A percentile compares a stretch with the other conserved stretches of the same genome.
Conservation (phyloP, 1,140 invertebrate genomes). For the Danaus melanippus region DNA sequence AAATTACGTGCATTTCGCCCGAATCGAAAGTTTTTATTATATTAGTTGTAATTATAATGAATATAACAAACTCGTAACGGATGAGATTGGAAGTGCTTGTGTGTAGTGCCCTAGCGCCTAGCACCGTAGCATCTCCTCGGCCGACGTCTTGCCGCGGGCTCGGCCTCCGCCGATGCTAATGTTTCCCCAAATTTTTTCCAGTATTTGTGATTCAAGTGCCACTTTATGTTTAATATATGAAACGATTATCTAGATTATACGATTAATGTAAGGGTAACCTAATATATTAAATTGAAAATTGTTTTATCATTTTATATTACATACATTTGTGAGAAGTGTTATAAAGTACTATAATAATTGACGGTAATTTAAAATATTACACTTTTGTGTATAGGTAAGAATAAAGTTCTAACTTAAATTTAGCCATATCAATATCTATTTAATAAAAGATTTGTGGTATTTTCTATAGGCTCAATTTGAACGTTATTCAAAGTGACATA, state of each 20-base stretch:
- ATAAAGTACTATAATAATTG: slow-evolving; percentile 67
- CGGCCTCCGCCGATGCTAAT: slow-evolving; percentile 46
- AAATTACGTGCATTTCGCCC: slow-evolving; percentile 65
- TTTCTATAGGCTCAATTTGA: slow-evolving; percentile 73
- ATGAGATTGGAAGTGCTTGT: slow-evolving; percentile 72
- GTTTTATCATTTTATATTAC: slow-evolving; percentile 75
- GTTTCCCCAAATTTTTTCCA: slow-evolving; percentile 74
- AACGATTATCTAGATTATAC: slow-evolving; percentile 74
- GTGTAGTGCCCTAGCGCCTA: slow-evolving; percentile 58
- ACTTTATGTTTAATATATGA: slow-evolving; percentile 75
- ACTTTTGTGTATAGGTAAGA: slow-evolving; percentile 72
- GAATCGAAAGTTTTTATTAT: slow-evolving; percentile 59
- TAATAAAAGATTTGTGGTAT: slow-evolving; percentile 72
- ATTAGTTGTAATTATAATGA: slow-evolving; percentile 64
- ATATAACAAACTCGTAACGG: slow-evolving; percentile 57
- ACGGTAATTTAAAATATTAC: slow-evolving; percentile 70
- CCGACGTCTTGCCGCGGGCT: slow-evolving; percentile 18
- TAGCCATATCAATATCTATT: slow-evolving; percentile 74
- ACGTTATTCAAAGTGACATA: slow-evolving; percentile 72
- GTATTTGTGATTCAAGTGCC: slow-evolving; percentile 75
- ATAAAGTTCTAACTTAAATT: slow-evolving; percentile 73
- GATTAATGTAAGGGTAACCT: slow-evolving; percentile 73
- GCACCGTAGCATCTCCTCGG: slow-evolving; percentile 35
- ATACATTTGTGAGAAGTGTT: slow-evolving; percentile 71
- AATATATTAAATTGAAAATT: slow-evolving; percentile 73